Conservation (phyloP, 2,888 invertebrate genomes). For the Mythimna pallens region DNA sequence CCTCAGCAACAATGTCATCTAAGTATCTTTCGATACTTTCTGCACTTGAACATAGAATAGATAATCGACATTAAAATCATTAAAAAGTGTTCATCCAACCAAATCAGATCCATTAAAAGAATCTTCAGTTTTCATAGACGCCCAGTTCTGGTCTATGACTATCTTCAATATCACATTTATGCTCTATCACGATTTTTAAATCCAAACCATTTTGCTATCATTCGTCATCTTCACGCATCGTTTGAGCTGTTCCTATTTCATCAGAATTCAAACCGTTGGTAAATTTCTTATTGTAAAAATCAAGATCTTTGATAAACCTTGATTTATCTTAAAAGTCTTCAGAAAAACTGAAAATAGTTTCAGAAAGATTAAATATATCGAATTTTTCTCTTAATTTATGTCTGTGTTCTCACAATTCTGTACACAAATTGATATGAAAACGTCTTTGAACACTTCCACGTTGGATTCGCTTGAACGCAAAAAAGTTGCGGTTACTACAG, state of each 20-base stretch:
- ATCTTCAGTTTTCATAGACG: slow-evolving; percentile 35
- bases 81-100: slow-evolving; percentile 19
- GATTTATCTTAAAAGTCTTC: slow-evolving; percentile 1
- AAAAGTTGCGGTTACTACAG: slow-evolving; percentile 64
- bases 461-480: slow-evolving; percentile 57
- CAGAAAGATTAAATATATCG: slow-evolving; percentile 36
- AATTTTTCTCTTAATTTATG: slow-evolving; percentile 35
- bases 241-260: slow-evolving; percentile 43
- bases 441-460: slow-evolving; percentile 37
- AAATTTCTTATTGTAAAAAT: slow-evolving; percentile 24
- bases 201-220: slow-evolving; percentile 53
- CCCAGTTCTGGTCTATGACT: slow-evolving; percentile 34
- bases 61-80: not conserved
- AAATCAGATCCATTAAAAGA: slow-evolving; percentile 18
- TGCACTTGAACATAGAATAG: not conserved
- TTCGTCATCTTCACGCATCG: slow-evolving; percentile 57
- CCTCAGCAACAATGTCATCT: not conserved
- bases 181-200: slow-evolving; percentile 58
- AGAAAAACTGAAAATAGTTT: slow-evolving; percentile 32
- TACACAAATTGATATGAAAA: slow-evolving; percentile 44
- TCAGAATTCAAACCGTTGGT: slow-evolving; percentile 33
- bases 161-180: slow-evolving; percentile 47
- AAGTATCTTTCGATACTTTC: not conserved
- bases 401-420: slow-evolving; percentile 27
- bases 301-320: slow-evolving; percentile 31